A percentile compares a stretch with the other conserved stretches of the same genome.
phyloP scores from a whole-genome alignment of 2,888 invertebrate genomes.

The Agonopterix subpropinquella region DNA sequence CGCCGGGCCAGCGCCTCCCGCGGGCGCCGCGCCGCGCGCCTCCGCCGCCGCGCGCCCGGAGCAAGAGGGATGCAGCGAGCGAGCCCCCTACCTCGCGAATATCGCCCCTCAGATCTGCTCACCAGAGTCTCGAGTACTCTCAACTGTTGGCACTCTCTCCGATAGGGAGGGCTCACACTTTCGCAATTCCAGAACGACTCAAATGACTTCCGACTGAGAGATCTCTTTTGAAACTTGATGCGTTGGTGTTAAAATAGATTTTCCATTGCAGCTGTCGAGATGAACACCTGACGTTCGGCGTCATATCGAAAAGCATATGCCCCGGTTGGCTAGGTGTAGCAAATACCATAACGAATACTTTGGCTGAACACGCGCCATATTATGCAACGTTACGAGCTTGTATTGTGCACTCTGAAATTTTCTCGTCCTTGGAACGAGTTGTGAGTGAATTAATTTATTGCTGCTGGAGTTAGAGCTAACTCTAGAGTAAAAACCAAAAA shows the following conservation, averaged over 20 bases:
- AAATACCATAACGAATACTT: slow-evolving; percentile 76
- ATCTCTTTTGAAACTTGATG: slow-evolving; percentile 36
- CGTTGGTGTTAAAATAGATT: slow-evolving; percentile 34
- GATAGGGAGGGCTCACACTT: slow-evolving; percentile 61
- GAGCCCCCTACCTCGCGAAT: slow-evolving; percentile 53
- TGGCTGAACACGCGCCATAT: slow-evolving; percentile 70
- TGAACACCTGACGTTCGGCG: slow-evolving; percentile 74
- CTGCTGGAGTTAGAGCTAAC: no score
- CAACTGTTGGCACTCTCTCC: slow-evolving; percentile 48
- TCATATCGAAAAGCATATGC: slow-evolving; percentile 73
- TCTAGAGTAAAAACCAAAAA: no score
- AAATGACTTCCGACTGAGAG: slow-evolving; percentile 24
- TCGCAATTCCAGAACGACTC: slow-evolving; percentile 34
- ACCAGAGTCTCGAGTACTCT: slow-evolving; percentile 68
- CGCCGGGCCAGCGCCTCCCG: slow-evolving; percentile 48
- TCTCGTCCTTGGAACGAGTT: slow-evolving; percentile 50
- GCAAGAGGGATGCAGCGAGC: slow-evolving; percentile 69
- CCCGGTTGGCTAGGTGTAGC: slow-evolving; percentile 72
- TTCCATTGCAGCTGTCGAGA: slow-evolving; percentile 39
- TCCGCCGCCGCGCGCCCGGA: slow-evolving; percentile 47
- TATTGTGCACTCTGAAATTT: slow-evolving; percentile 61
- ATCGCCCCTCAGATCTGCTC: slow-evolving; percentile 61
- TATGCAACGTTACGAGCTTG: slow-evolving; percentile 68
- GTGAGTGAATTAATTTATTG: no score
- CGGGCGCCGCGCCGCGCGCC: slow-evolving; percentile 44